Evolutionary conservation across 2,888 invertebrate species (phyloP), one percentile per base, ranked within the genome.

Genomic region (Hirtodrosophila histrioides): DNA sequence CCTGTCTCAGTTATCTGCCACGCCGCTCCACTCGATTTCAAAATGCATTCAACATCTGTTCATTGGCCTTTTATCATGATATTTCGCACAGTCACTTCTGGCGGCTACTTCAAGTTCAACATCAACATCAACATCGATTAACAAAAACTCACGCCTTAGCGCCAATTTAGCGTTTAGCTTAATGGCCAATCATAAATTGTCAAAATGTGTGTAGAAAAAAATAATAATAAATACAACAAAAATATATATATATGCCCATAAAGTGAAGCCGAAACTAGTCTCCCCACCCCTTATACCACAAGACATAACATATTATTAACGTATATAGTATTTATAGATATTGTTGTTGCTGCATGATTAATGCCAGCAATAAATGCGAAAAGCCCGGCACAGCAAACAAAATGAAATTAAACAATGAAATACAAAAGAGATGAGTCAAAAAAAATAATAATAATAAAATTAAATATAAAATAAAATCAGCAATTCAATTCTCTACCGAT

Each of bases 141-240:
- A 73, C 61, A 55, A 56, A 69, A 81, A 69, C 51, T 74, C 80
- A 86, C 88, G 84, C 86, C 80, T 82, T 65, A 62, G 72, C 78
- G 68, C 78, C 83, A 82, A 84, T 84, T 87, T 75, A 73, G 69
- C 69, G 73, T 71, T 88, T 80, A 88, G 69, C 73, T 83, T 86
- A 88, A 84, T 83, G 72, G 86, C 46, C 73, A 75, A 75, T 65
- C 75, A 84, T 88, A 86, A 83, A 86, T 79, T 76, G 69, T 51
- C 56, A 75, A 76, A 78, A 65, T 60, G 60, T 60, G 54, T 55
- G 58, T 66, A 36, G 60, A 46, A 53, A 46, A 46, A 50, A 49
- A n/a, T n/a, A n/a, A n/a, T n/a, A 36, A 45, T 44, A 51, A 31
- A 12, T 17, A 49, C 29, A 35, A 33, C 40, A 36, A 46, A 46